Evolutionary conservation across 2,888 invertebrate genomes (phyloP), one percentile per base, ranked within the genome.

Genomic region (Isoperla grammatica): DNA sequence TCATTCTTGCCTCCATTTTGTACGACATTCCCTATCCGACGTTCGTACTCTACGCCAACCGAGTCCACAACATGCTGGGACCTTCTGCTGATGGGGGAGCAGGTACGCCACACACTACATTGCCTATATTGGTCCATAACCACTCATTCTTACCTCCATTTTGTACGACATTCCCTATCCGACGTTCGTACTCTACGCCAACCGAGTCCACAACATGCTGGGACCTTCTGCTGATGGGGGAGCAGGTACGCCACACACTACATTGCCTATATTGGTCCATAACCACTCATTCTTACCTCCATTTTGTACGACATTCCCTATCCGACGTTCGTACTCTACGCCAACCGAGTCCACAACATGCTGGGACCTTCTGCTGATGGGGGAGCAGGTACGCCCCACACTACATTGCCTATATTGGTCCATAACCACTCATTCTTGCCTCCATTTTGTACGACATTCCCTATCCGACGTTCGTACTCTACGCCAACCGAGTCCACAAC

Each of bases 21-120:
- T 94, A 91, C 78, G 94, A 94, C 79, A 94, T 94, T 74, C 94
- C 94, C 56, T 94, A 94, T 76, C 94, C 94, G 65, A 94, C 94
- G 8, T 94, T 94, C 75, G 94, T 94, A 65, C 81, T 94, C 56
- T 94, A 94, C 74, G 94, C 94, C 62, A 94, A 94, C 74, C 81
- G 93, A 61, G 93, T 94, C 50, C 93, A 94, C 78, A 94, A 94
- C 74, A 92, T 94, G 90, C 81, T 94, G 64, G 94, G 94, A 29
- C 94, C 94, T 53, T 93, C 92, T 63, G 90, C 90, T 56, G 92
- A 93, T 72, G 92, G 92, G 63, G 91, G 91, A 67, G 88, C 90
- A 77, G 91, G 88, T 87, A 79, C 80, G 83, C 79, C 69, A 72
- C n/a, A n/a, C n/a, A n/a, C n/a, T n/a, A n/a, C n/a, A n/a, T n/a